Conservation (phyloP, 2,888 invertebrate species). For the Onthophagus sagittarius region DNA sequence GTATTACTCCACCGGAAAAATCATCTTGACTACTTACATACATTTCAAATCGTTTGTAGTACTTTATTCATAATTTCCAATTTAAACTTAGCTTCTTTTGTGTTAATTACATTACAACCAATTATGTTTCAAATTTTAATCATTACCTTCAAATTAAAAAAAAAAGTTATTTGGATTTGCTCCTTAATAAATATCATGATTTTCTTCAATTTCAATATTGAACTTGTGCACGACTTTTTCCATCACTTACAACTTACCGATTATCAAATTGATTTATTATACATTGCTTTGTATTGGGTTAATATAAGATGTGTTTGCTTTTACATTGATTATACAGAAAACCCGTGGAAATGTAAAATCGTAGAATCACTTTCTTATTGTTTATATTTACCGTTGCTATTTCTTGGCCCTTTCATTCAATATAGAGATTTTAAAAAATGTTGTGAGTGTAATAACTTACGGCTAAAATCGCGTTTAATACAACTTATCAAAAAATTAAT, state of each 20-base stretch:
- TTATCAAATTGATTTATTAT: constrained; percentile 49
- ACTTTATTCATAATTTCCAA: constrained; percentile 41
- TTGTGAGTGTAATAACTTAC: constrained; percentile 40
- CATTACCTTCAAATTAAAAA: constrained; percentile 41
- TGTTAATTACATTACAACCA: constrained; percentile 50
- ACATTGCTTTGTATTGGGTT: constrained; percentile 64
- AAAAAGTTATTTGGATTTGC: constrained; percentile 56
- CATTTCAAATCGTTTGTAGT: constrained; percentile 49
- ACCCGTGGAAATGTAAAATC: constrained; percentile 37
- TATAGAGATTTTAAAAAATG: constrained; percentile 65
- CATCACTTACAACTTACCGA: constrained; percentile 29
- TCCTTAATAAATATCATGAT: constrained; percentile 51
- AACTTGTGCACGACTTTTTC: constrained; percentile 25
- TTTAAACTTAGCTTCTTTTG: constrained; percentile 31
- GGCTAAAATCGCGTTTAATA: constrained; percentile 42
- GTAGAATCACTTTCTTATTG: constrained; percentile 60
- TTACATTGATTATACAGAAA: constrained; percentile 52
- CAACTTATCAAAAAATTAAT: constrained; percentile 50
- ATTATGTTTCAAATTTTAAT: constrained; percentile 53
- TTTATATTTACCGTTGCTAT: constrained; percentile 79
- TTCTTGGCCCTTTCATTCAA: constrained; percentile 78
- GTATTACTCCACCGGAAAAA: constrained; percentile 49
- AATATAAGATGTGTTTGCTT: constrained; percentile 74
- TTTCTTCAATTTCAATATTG: constrained; percentile 51
- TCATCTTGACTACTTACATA: constrained; percentile 48